A percentile compares a stretch with the other conserved stretches of the same genome.
Evolutionary conservation across 2,797 vertebrate genomes (phyloP).

Genomic region (Megalops cyprinoides): DNA sequence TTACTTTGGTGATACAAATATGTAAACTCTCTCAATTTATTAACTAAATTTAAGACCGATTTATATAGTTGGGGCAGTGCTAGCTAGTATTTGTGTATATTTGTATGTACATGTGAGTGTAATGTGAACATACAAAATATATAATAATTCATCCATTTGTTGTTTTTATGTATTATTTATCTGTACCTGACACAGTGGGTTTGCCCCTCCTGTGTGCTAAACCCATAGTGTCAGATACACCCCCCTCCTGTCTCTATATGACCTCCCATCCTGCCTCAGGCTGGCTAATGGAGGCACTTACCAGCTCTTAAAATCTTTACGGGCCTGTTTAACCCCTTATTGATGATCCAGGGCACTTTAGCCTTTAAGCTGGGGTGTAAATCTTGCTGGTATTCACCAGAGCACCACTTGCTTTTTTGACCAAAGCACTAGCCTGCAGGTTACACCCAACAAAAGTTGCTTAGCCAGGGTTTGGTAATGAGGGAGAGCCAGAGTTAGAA

Average conservation of each 20-base stretch:
- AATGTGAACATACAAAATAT: no score
- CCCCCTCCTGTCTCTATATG: background rate
- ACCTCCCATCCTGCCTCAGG: background rate
- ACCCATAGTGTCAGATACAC: background rate
- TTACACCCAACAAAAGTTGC: background rate
- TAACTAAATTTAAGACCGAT: background rate
- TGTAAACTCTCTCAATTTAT: background rate
- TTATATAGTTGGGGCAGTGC: background rate
- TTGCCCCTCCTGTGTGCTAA: background rate
- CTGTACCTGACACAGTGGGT: no score
- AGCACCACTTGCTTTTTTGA: slow-evolving; percentile 3
- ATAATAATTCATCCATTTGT: no score
- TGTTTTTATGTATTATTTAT: no score
- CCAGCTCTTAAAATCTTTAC: slow-evolving; percentile 29
- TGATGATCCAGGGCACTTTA: slow-evolving; percentile 24
- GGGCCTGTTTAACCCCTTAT: slow-evolving; percentile 28
- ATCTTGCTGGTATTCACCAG: slow-evolving; percentile 3
- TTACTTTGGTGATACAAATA: background rate
- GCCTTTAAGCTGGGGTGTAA: background rate
- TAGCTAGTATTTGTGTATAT: no score
- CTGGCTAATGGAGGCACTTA: slow-evolving; percentile 28
- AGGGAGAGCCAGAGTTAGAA: background rate
- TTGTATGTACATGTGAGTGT: no score
- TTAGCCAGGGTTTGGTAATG: no score
- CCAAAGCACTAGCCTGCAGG: background rate